Percentiles rank a stretch among this genome's conserved stretches.
Conservation (phyloP, 2,797 vertebrate genomes). For the Gorsachius magnificus region DNA sequence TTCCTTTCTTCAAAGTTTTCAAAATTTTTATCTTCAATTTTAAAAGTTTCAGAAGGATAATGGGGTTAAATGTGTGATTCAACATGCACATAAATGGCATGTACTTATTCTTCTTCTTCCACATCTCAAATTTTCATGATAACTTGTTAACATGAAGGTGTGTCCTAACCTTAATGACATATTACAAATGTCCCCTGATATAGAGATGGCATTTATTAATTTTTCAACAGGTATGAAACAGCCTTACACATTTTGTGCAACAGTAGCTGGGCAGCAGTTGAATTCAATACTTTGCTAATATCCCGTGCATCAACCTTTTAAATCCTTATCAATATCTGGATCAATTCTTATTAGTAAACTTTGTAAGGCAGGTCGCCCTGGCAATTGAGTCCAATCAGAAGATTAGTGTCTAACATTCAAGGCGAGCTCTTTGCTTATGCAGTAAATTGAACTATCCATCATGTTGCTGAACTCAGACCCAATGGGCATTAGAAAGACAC, state of each 20-base stretch:
- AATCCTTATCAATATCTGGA: background rate
- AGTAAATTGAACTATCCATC: conserved; percentile 33
- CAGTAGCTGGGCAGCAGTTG: background rate
- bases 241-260: background rate
- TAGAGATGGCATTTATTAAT: background rate
- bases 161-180: background rate
- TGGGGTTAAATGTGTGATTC: background rate
- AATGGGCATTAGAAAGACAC: background rate
- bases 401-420: conserved; percentile 12
- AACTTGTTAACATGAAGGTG: background rate
- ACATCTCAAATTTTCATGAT: background rate
- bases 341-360: conserved; percentile 26
- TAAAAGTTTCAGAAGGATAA: background rate
- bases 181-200: background rate
- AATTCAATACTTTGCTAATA: background rate
- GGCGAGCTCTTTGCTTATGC: background rate
- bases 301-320: background rate
- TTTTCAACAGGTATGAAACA: background rate
- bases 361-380: background rate
- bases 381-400: background rate
- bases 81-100: fast-evolving
- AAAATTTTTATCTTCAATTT: background rate
- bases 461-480: background rate
- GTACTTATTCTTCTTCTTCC: background rate
- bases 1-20: background rate